Base-by-base conservation (phyloP, 2,888 invertebrate genomes). In the Luperina nickerlii region DNA sequence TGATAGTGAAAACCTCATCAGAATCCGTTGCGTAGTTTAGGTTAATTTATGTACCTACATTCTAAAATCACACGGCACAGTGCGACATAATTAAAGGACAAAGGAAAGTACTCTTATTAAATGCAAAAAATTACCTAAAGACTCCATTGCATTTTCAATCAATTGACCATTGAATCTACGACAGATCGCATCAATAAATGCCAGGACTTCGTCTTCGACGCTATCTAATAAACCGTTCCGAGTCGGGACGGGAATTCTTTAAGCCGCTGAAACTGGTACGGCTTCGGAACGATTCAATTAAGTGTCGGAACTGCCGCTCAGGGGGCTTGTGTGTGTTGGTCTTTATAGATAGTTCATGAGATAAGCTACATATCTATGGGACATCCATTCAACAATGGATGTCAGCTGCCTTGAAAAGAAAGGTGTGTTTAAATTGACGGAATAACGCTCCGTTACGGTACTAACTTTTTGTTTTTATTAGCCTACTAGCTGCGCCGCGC, bases 281-380 rank as follows among this genome's bases (percentile, higher is more conserved):
- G 83, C 87, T 78, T 83, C 79, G 66, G 74, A 79, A 82, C 83
- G 87, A 90, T 90, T 90, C 87, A 89, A 89, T 89, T 89, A 89
- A 87, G 79, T 80, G 63, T 45, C 69, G 63, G 72, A 62, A 71
- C 57, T 54, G 77, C 54, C 60, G 78, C 24, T 71, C 48, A 24
- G 62, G 27, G 60, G 38, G 38, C 62, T 27, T 67, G 38, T 24
- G 54, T 82, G 54, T 57, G 8, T 9, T 27, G 1, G 27, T 42
- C 20, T 48, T 27, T 71, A 62, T 67, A 57, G 3, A 13, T 42
- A 63, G 18, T 5, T 38, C 38, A 27, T 68, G 6, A n/a, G 65
- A 38, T 11, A 42, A 51, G 27, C 42, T 24, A 42, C 2, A 78
- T 0, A 20, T 9, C 15, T 11, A 8, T n/a, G 32, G 32, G 24